Conservation (phyloP, 1,140 invertebrate species). For the Batillaria attramentaria region DNA sequence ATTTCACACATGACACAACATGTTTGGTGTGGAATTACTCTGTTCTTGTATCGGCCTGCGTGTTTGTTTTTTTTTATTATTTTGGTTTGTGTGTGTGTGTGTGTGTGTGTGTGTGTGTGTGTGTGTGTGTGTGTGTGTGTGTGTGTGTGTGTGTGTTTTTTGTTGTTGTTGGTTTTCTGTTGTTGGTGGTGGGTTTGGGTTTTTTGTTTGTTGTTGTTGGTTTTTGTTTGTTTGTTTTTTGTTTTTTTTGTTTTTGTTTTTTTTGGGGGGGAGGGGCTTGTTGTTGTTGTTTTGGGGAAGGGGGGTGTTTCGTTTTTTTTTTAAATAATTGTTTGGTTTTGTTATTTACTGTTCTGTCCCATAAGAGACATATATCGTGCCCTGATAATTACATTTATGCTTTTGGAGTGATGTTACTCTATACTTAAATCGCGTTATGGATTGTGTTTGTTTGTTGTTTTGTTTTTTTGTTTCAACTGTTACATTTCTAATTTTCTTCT, state of each 20-base stretch:
- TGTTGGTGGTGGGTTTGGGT: neutral
- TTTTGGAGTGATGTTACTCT: too few species aligned
- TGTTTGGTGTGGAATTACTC: neutral
- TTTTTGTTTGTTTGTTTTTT: neutral
- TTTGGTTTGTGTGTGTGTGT: neutral
- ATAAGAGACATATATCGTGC: too few species aligned
- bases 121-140: constrained; percentile 9
- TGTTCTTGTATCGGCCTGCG: constrained; percentile 1
- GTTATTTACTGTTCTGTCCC: too few species aligned
- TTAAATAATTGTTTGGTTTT: too few species aligned
- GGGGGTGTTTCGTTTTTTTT: too few species aligned
- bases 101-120: constrained; percentile 6
- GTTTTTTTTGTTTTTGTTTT: neutral
- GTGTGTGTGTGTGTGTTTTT: neutral
- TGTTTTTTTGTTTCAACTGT: too few species aligned
- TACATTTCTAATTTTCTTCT: too few species aligned
- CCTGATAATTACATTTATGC: too few species aligned
- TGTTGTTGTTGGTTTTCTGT: neutral
- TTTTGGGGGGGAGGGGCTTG: too few species aligned
- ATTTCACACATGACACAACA: neutral
- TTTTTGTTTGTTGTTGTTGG: neutral
- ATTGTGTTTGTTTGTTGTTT: too few species aligned
- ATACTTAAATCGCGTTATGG: too few species aligned
- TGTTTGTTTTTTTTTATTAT: constrained; percentile 2
- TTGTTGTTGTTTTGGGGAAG: too few species aligned